Base-by-base conservation (phyloP, 2,888 invertebrate species). In the Aphodius sticticus region DNA sequence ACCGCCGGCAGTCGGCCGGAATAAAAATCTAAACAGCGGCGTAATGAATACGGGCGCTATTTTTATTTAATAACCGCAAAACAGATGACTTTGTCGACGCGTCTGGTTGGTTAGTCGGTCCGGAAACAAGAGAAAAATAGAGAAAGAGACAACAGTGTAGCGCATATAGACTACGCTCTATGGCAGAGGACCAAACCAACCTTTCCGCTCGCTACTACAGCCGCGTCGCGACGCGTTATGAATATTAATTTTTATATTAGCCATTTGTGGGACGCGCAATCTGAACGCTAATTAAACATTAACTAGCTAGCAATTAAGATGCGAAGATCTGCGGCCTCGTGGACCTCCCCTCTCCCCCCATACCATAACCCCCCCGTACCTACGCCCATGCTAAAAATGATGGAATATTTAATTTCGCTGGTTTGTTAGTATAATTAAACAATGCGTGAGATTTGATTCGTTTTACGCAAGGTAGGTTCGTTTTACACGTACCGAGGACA, bases 71-170 rank as follows among this genome's bases (percentile, higher is more conserved):
- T 53, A 53, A 53, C 53, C 53, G 53, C 53, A 53, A 26, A 53
- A 53, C 53, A 53, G 53, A 53, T 53, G 53, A 53, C 53, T 53
- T 53, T 53, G 53, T 53, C 53, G 53, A 53, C 53, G 53, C 53
- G 53, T 53, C 53, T 7, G 53, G 53, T 53, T 53, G 53, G 53
- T 53, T 53, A 53, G 53, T 53, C 53, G 53, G 9, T 53, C 53
- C 9, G 9, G 12, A 53, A 53, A 53, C 53, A 53, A 53, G 53
- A 53, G 53, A 53, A 53, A 53, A 53, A 53, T 53, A 53, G 53
- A 53, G 53, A 53, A 53, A 2, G 53, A 53, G 53, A 9, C 12
- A 53, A 53, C 53, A 53, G 53, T 53, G 12, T 7, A 53, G 53
- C 53, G 53, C 53, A 53, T 53, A 53, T 53, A 53, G 53, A 53